Percentiles rank a stretch among this genome's conserved stretches.
Conservation (phyloP, 2,888 invertebrate species). For the Hipparchia semele region DNA sequence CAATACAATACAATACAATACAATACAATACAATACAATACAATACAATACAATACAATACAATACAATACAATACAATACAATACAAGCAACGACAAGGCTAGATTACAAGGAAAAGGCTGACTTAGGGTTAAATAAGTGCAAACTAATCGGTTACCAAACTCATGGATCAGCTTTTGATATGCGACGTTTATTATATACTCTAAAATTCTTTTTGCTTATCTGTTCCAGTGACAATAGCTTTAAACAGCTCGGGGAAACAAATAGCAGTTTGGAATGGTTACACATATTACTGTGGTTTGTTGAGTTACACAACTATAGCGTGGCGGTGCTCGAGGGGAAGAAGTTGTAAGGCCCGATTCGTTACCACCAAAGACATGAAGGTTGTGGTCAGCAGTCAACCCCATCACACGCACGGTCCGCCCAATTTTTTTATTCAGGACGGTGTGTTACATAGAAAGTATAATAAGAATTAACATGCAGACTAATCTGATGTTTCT, state of each 20-base stretch:
- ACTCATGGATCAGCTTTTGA: no score
- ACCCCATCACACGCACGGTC: conserved; percentile 45
- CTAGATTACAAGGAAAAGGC: no score
- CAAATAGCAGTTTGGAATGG: conserved; percentile 47
- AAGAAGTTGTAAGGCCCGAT: conserved; percentile 33
- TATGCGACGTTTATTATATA: no score
- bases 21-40: no score
- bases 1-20: no score
- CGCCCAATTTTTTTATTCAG: conserved; percentile 41
- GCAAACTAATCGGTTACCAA: no score
- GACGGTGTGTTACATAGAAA: conserved; percentile 34
- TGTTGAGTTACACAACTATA: conserved; percentile 24
- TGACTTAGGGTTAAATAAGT: no score
- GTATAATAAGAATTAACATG: no score
- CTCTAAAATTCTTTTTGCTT: background rate
- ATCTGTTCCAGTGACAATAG: conserved; percentile 45
- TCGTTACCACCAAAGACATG: conserved; percentile 24
- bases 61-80: no score
- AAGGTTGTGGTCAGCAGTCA: conserved; percentile 25
- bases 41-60: no score
- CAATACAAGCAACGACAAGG: no score
- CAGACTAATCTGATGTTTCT: no score
- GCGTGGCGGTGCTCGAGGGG: conserved; percentile 37
- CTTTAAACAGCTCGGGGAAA: conserved; percentile 47
- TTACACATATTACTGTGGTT: conserved; percentile 50